Evolutionary conservation across 2,888 invertebrate genomes (phyloP), one percentile per base, ranked within the genome.

Genomic region (Yponomeuta malinellus): DNA sequence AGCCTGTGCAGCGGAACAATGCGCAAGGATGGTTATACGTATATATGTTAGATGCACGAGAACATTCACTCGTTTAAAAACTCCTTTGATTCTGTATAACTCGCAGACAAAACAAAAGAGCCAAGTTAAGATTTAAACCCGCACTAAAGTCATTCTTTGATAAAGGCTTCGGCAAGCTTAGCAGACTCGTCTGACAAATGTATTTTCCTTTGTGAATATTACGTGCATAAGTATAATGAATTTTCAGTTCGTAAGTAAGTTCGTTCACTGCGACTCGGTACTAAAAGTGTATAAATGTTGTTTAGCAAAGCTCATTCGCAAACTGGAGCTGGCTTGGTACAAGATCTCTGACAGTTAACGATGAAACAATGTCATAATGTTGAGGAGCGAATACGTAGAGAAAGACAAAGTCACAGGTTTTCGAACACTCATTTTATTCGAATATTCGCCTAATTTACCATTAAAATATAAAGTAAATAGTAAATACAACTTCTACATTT

Each of bases 1-100:
- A 88, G 90, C 89, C 89, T 89, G 87, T 59, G 33, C 82, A 59
- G 83, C 84, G 84, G 89, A 86, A 90, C 89, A 89, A 89, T 89
- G 84, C 85, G 82, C 81, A 81, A 80, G 78, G 77, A 59, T 59
- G 12, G 52, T 15, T 59, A 59, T 12, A 37, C 37, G 5, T 37
- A 37, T 43, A 43, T 15, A 59, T 15, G 52, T 59, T 15, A 15
- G 52, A 59, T 59, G 52, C 52, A 59, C 52, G 52, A 59, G 52
- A 15, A 15, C 52, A 59, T 59, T 59, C 52, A 59, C 15, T 59
- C 52, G 52, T 59, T 15, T 12, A 59, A 1, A 59, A 59, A 59
- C 52, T 12, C 15, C 52, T 59, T 59, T 59, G 52, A 59, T 59
- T 59, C 15, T 15, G 12, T 15, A 59, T 59, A 59, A 59, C 52